These are phyloP conservation scores for Mnemiopsis leidyi DNA, from an alignment of 37 sponge, comb jelly and placozoan species.

Conservation along the genomic window DNA sequence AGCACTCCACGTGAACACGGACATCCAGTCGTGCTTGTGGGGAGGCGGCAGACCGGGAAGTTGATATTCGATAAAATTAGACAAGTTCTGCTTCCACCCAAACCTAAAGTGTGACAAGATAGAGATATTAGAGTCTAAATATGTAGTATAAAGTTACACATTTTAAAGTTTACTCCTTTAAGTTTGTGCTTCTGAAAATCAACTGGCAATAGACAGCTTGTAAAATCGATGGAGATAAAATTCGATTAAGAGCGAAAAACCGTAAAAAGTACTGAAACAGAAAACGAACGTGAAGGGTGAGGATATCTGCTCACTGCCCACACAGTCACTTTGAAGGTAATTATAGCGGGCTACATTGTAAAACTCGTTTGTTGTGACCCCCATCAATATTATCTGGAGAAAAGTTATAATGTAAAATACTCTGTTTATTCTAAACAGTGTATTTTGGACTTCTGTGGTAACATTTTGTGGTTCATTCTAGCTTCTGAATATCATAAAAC, in stretches of 20 bases:
- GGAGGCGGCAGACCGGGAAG: conserved; percentile 17
- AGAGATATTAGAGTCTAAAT: not conserved
- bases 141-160: too few relatives aligned
- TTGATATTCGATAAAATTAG: conserved; percentile 43
- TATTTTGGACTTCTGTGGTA: not conserved
- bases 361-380: conserved; percentile 49
- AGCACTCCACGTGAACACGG: not conserved
- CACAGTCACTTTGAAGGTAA: conserved; percentile 8
- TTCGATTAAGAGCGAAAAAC: too few relatives aligned
- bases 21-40: not conserved
- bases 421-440: not conserved
- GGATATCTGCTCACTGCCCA: conserved; percentile 49
- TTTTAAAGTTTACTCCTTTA: too few relatives aligned
- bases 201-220: too few relatives aligned
- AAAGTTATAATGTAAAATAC: not conserved
- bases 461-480: too few relatives aligned
- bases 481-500: too few relatives aligned
- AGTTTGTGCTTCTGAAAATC: too few relatives aligned
- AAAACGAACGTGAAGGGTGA: conserved; percentile 52
- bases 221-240: too few relatives aligned
- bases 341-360: conserved; percentile 59
- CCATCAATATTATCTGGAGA: conserved; percentile 23
- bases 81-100: conserved; percentile 58
- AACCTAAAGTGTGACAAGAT: conserved; percentile 20
- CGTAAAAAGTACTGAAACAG: not conserved